Base-by-base conservation (phyloP, 2,797 vertebrate species). In the Emydoidea blandingii region DNA sequence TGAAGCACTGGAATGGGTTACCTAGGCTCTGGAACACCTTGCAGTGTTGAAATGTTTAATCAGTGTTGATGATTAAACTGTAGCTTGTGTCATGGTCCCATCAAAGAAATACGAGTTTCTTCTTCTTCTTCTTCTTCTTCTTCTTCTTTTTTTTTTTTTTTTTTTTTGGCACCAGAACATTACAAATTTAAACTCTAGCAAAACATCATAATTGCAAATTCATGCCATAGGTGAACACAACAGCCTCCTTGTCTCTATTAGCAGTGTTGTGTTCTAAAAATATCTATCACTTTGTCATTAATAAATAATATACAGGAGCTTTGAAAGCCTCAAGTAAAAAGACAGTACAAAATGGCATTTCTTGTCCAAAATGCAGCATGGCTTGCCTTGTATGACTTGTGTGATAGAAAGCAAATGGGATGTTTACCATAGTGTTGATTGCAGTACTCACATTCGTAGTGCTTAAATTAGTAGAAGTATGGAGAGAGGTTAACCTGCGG, bases 261-360 rank as follows among this genome's bases (percentile, higher is more conserved):
- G 49, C 14, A 89, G 9, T 83, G 57, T 79, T 88, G 81, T 88
- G 59, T 90, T 95, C 83, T 92, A 94, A 96, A 96, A 95, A 89
- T 83, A 87, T 79, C 79, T 83, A 92, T 54, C 31, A 81, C 12
- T 88, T 95, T 84, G 81, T 92, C 79, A 31, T 87, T 83, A 96
- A 86, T 88, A 89, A 92, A 91, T 93, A 87, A 62, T 93, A 59
- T 74, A 85, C 50, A 68, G 65, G 88, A 89, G 44, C 21, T 94
- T 94, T 96, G 83, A 96, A 72, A 93, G 56, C 81, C 72, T 95
- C 82, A 68, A 90, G 85, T 79, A 91, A 95, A 84, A 94, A 88
- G 54, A 93, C 59, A 31, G 79, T 76, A 79, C 18, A 93, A 57
- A 90, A 81, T 88, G 53, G 15, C 34, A 57, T 91, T 34, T 88